These are phyloP conservation scores for Pterois miles DNA, from an alignment of 2,797 vertebrate genomes.

Conservation along the genomic window DNA sequence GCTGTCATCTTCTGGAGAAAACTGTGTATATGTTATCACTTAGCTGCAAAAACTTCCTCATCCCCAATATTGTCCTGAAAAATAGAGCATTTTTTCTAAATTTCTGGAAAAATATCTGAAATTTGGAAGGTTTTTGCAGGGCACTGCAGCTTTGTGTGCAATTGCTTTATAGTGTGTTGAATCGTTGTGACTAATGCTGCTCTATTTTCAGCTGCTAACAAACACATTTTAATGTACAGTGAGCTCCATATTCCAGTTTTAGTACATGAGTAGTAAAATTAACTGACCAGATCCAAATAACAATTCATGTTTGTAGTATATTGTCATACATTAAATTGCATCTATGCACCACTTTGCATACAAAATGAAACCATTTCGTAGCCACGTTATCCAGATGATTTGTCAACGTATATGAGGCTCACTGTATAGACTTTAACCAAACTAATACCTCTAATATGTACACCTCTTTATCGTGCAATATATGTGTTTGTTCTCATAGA, in stretches of 20 bases:
- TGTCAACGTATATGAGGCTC: conserved; percentile 56
- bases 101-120: background rate
- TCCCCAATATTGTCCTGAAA: background rate
- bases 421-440: conserved; percentile 52
- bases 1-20: background rate
- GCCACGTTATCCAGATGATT: background rate
- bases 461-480: conserved; percentile 29
- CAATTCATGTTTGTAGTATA: background rate
- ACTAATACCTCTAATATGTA: conserved; percentile 30
- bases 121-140: conserved; percentile 31
- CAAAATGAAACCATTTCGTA: background rate
- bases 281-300: background rate
- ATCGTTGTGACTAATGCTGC: conserved; percentile 42
- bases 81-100: background rate
- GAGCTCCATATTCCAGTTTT: conserved; percentile 59
- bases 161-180: conserved; percentile 27
- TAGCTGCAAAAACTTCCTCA: conserved; percentile 31
- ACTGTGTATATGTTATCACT: conserved; percentile 3
- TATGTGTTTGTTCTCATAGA: conserved; percentile 62
- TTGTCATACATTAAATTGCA: background rate
- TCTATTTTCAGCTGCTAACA: conserved; percentile 37
- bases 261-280: background rate
- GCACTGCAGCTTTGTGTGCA: conserved; percentile 46
- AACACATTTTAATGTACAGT: conserved; percentile 53
- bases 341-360: background rate